Evolutionary conservation across 2,888 invertebrate genomes (phyloP), one percentile per base, ranked within the genome.

Genomic region (Phalangium opilio): DNA sequence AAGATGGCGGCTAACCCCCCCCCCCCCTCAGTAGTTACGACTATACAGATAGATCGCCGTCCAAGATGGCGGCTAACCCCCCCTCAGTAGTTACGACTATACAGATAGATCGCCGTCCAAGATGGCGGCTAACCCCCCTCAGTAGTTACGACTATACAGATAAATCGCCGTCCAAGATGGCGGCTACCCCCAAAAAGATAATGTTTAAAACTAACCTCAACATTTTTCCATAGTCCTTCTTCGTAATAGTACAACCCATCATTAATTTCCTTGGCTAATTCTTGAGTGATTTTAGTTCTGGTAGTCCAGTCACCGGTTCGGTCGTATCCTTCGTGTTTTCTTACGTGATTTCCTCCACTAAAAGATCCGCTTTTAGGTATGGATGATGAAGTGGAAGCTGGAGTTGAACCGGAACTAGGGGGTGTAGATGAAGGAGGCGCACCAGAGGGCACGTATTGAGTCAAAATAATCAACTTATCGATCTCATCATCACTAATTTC

Each of bases 181-280:
- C n/a, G n/a, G n/a, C n/a, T n/a, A n/a, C n/a, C n/a, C n/a, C n/a
- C n/a, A n/a, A n/a, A n/a, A n/a, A n/a, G n/a, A n/a, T n/a, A n/a
- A n/a, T n/a, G n/a, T n/a, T n/a, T 7, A 27, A 27, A 27, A 27
- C 27, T 4, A 7, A 27, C 27, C 27, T 27, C 27, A 27, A 27
- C 27, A 27, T 27, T 27, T 14, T 73, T 79, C 87, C 87, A 86
- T 46, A 96, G 68, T 63, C 93, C 91, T 63, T 93, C 89, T 68
- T 98, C 96, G 60, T 96, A 98, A 60, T 87, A 84, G 62, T 78
- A 80, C 17, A 98, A 74, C n/a, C 96, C 96, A 66, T 96, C 91
- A 59, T 93, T 91, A 59, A 98, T 98, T 39, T 86, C 83, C 70
- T 90, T 83, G 59, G 84, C 90, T 59, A 95, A 71, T 62, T 95